These are phyloP conservation scores for Brachionus rotundiformis DNA, from an alignment of 1,140 invertebrate species.

Conservation along the genomic window DNA sequence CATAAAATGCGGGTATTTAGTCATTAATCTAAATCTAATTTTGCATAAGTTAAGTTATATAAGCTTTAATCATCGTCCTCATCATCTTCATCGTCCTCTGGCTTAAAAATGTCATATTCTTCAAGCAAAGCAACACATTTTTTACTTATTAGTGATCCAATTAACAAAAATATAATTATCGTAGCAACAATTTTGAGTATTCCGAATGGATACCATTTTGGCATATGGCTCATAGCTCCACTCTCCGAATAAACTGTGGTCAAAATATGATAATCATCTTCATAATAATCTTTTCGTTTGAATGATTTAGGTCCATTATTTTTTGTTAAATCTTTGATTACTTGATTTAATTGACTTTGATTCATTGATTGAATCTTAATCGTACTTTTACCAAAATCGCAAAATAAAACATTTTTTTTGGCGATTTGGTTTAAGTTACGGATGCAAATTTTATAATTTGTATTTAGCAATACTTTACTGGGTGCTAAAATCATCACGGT, in stretches of 20 bases:
- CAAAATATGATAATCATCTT: slow-evolving; percentile 24
- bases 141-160: slow-evolving; percentile 25
- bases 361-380: not conserved
- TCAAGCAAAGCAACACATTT: slow-evolving; percentile 13
- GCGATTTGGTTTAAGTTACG: not conserved
- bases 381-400: not conserved
- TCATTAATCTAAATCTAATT: not conserved
- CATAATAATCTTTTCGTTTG: not conserved
- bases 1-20: not conserved
- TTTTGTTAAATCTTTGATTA: not conserved
- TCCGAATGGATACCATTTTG: slow-evolving; percentile 37
- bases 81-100: slow-evolving; percentile 49
- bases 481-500: not conserved
- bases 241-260: not conserved
- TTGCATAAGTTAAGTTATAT: slow-evolving; percentile 34
- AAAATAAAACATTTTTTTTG: not conserved
- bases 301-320: not conserved
- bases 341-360: not conserved
- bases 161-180: not conserved
- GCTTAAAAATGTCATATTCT: slow-evolving; percentile 50
- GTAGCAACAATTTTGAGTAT: not conserved
- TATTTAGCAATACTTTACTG: not conserved
- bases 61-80: slow-evolving; percentile 34
- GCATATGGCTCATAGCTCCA: slow-evolving; percentile 24
- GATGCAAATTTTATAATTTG: not conserved